phyloP scores from a whole-genome alignment of 2,888 invertebrate genomes.

The Glyphotaelius pellucidus region DNA sequence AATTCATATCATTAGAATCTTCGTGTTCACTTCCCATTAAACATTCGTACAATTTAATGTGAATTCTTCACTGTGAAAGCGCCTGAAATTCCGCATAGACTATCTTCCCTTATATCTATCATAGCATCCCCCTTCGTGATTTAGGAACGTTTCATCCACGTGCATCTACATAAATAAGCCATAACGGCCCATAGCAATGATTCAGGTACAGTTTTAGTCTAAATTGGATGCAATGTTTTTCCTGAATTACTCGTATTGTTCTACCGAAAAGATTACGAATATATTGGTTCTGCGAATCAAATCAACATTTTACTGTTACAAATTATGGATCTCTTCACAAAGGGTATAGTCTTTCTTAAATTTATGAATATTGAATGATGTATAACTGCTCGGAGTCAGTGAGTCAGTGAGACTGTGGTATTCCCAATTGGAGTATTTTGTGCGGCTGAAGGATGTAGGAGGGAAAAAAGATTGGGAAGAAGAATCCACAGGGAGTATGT shows the following conservation, averaged over 20 bases:
- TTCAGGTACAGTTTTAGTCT: background rate
- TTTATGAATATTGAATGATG: no score
- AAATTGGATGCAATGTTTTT: background rate
- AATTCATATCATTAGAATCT: background rate
- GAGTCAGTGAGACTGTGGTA: no score
- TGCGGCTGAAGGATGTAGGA: no score
- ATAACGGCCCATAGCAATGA: background rate
- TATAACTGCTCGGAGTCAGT: no score
- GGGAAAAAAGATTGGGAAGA: no score
- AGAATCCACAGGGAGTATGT: no score
- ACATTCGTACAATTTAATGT: background rate
- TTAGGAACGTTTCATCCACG: background rate
- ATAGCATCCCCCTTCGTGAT: background rate
- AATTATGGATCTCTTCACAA: background rate
- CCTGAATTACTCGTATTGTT: background rate
- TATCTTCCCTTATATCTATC: background rate
- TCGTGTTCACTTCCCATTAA: background rate
- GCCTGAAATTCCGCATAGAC: background rate
- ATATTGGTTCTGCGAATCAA: background rate
- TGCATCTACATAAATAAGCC: background rate
- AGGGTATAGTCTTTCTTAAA: background rate
- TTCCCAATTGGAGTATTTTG: no score
- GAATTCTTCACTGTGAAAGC: background rate
- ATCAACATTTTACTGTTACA: background rate
- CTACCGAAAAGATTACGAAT: background rate